Conservation (phyloP, 2,797 vertebrate species). For the Hephaestus fuliginosus region DNA sequence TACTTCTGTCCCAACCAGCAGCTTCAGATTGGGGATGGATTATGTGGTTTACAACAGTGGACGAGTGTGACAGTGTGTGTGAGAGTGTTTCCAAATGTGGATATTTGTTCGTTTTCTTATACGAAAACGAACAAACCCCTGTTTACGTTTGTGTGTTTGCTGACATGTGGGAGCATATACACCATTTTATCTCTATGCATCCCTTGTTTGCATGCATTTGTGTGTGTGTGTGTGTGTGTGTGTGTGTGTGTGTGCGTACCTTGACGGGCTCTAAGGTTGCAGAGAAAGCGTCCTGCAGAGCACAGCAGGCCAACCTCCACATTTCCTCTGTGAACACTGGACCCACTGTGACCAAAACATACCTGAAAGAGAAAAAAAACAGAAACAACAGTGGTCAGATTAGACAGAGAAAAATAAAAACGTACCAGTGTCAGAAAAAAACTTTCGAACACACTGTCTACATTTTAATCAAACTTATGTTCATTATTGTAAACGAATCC, state of each 20-base stretch:
- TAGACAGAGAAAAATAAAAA: neutral
- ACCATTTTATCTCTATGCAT: neutral
- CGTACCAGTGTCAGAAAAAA: neutral
- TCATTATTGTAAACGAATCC: neutral
- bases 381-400: neutral
- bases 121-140: no score
- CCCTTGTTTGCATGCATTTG: no score
- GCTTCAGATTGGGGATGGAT: conserved; percentile 51
- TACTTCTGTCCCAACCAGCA: conserved; percentile 50
- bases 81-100: neutral
- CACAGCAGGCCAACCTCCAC: conserved; percentile 97
- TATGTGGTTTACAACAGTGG: conserved; percentile 12
- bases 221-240: neutral
- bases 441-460: neutral
- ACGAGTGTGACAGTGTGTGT: neutral
- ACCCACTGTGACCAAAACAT: conserved; percentile 94
- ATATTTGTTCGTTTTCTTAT: neutral
- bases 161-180: neutral
- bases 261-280: conserved; percentile 96
- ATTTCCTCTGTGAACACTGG: conserved; percentile 98
- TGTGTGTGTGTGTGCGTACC: conserved; percentile 80
- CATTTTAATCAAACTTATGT: no score
- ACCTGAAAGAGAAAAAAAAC: conserved; percentile 79
- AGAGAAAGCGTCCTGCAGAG: conserved; percentile 96
- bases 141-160: neutral